phyloP scores from a whole-genome alignment of 2,797 vertebrate genomes.

The Molossus alvarezi region DNA sequence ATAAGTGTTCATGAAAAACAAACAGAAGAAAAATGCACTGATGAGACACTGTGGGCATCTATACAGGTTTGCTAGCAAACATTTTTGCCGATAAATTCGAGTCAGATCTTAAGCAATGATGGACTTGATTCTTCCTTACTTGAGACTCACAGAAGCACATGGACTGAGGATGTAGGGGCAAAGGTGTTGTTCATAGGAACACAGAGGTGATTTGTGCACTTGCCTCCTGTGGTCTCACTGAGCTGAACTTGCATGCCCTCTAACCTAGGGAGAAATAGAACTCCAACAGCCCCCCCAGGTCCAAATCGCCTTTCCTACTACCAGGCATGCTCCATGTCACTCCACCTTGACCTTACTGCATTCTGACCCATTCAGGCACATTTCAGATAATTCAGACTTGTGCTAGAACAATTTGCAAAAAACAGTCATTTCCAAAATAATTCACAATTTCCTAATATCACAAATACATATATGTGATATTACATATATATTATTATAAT shows the following conservation, averaged over 20 bases:
- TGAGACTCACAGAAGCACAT: neutral
- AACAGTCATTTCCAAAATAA: conserved; percentile 14
- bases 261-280: neutral
- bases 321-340: neutral
- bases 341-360: neutral
- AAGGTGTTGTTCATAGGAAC: neutral
- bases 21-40: neutral
- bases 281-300: neutral
- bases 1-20: conserved; percentile 72
- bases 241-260: neutral
- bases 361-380: neutral
- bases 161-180: neutral
- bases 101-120: conserved; percentile 12
- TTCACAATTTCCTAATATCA: conserved; percentile 14
- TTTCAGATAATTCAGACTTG: conserved; percentile 21
- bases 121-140: conserved; percentile 22
- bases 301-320: neutral
- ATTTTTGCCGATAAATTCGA: conserved; percentile 24
- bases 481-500: neutral
- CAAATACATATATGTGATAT: conserved; percentile 29
- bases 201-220: neutral
- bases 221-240: neutral
- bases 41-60: conserved; percentile 35
- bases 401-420: conserved; percentile 55
- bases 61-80: neutral